Evolutionary conservation across 2,113 vertebrate species (phyloP), one percentile per base, ranked within the genome.

Genomic region (Ochotona princeps): DNA sequence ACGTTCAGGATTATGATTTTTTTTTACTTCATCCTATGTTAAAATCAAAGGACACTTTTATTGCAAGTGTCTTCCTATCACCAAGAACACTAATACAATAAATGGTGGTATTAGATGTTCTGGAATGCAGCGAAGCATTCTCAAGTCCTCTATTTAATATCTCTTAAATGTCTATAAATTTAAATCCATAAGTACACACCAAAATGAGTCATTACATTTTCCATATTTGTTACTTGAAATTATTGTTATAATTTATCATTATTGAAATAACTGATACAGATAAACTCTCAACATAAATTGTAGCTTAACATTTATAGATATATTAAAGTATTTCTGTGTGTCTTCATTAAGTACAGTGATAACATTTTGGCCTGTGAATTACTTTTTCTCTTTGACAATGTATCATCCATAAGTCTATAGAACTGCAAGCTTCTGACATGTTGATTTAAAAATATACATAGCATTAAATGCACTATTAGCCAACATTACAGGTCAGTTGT

Each of bases 291-390:
- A 88, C 35, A 80, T 65, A 76, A 80, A 88, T 83, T 47, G 51
- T 51, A 60, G 13, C 14, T 26, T 81, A 28, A 47, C 54, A 80
- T 87, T 85, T 87, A 90, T 0, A 90, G 44, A 82, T 21, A 63
- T n/a, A 76, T 72, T 61, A 26, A 73, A 92, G 23, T 63, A 79
- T 44, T 61, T 26, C 10, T 32, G 28, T 30, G 65, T 74, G 20
- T 81, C 75, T 61, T 85, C 70, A 63, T 95, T 67, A 81, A 95
- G 92, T 69, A 73, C 44, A 86, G 61, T 89, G 83, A 73, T 54
- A 51, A 18, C 8, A 32, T 70, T 61, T 85, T 81, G 89, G 49
- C 60, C 32, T 85, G 47, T 17, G 85, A 75, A 81, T 89, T 92
- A 74, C 26, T 75, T 90, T 85, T 86, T 86, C 26, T 85, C 35